Evolutionary conservation across 2,888 invertebrate genomes (phyloP).

Genomic region (Coleophora flavipennella): DNA sequence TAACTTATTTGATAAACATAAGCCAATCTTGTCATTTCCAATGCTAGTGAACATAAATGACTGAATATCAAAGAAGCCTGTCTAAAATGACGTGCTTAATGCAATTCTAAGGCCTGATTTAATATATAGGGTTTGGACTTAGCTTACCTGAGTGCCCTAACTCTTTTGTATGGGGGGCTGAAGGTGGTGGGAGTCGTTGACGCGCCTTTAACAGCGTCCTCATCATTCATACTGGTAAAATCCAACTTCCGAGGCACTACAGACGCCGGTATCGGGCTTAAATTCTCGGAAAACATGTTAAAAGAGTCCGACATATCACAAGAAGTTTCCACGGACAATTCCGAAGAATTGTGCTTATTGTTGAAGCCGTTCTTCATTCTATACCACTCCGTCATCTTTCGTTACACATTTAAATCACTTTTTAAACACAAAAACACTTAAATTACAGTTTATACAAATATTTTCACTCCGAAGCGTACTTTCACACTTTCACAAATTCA

Average conservation of each 20-base stretch:
- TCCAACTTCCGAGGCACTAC: slow-evolving; percentile 75
- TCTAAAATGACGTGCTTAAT: slow-evolving; percentile 7
- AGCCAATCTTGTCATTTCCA: too few species aligned
- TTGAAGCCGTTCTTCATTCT: slow-evolving; percentile 54
- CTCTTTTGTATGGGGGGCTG: slow-evolving; percentile 74
- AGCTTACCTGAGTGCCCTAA: slow-evolving; percentile 69
- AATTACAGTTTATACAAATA: slow-evolving; percentile 30
- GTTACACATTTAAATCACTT: slow-evolving; percentile 43
- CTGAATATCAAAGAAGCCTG: too few species aligned
- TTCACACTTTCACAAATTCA: slow-evolving; percentile 38
- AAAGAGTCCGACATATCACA: slow-evolving; percentile 77
- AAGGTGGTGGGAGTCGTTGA: slow-evolving; percentile 42
- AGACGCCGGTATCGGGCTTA: slow-evolving; percentile 67
- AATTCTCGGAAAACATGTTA: slow-evolving; percentile 73
- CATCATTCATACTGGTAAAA: slow-evolving; percentile 61
- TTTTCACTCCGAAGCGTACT: slow-evolving; percentile 43
- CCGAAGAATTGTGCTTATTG: slow-evolving; percentile 60
- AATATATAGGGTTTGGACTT: slow-evolving; percentile 17
- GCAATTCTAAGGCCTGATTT: slow-evolving; percentile 26
- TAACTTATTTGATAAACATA: too few species aligned
- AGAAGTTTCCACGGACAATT: slow-evolving; percentile 73
- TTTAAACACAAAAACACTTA: slow-evolving; percentile 36
- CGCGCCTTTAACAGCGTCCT: slow-evolving; percentile 49
- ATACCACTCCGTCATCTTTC: slow-evolving; percentile 61
- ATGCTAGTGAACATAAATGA: too few species aligned